phyloP scores from a whole-genome alignment of 2,888 invertebrate species.

The Creontiades dilutus region DNA sequence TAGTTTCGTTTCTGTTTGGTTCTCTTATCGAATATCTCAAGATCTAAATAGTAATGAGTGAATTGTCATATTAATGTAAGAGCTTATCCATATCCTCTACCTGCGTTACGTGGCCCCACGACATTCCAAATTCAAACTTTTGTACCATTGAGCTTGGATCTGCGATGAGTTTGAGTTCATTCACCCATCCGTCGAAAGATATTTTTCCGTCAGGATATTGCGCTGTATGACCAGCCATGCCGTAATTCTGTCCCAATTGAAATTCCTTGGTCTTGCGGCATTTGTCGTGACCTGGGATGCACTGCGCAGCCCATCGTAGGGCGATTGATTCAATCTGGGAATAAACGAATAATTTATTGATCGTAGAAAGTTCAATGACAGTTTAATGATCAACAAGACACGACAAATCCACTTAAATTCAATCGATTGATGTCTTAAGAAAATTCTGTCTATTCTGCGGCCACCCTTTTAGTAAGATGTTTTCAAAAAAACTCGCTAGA shows the following conservation, averaged over 20 bases:
- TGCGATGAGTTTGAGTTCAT: conserved; percentile 27
- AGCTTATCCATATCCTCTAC: neutral
- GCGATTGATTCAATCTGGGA: neutral
- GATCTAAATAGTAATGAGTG: too few species aligned
- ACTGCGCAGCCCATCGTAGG: conserved; percentile 40
- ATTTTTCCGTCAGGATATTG: neutral
- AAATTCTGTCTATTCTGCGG: too few species aligned
- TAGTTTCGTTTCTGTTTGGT: too few species aligned
- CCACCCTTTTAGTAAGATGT: too few species aligned
- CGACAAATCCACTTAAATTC: too few species aligned
- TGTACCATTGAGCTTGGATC: neutral
- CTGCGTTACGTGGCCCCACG: conserved; percentile 55
- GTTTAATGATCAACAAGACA: too few species aligned
- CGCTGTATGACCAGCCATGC: neutral
- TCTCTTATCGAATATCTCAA: too few species aligned
- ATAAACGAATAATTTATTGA: too few species aligned
- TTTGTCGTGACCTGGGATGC: neutral
- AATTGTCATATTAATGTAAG: too few species aligned
- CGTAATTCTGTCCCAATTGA: conserved; percentile 16
- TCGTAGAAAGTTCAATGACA: too few species aligned
- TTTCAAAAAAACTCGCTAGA: too few species aligned
- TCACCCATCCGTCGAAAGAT: conserved; percentile 40
- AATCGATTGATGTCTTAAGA: too few species aligned
- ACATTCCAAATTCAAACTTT: neutral
- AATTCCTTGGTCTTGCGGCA: neutral